Percentiles rank a stretch among this genome's conserved stretches.
Evolutionary conservation across 2,888 invertebrate genomes (phyloP).

Genomic region (Nesidiocoris tenuis): DNA sequence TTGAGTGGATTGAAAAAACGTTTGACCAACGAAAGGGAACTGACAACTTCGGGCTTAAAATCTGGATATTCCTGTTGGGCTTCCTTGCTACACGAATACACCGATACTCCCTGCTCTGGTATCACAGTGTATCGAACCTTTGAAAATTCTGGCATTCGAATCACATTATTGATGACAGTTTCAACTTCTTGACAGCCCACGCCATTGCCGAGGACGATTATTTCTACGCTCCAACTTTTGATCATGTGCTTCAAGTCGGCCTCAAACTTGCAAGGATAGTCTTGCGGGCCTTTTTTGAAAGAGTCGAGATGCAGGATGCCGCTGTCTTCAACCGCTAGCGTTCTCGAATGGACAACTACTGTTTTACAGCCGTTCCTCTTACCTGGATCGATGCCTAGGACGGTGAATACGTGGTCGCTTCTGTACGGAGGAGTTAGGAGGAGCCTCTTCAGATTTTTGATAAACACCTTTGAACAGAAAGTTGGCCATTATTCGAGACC

Average conservation of each 20-base stretch:
- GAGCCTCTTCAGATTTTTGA: slow-evolving; percentile 78
- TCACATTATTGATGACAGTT: slow-evolving; percentile 65
- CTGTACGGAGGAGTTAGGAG: slow-evolving; percentile 77
- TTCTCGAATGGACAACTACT: slow-evolving; percentile 66
- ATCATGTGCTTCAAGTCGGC: slow-evolving; percentile 20
- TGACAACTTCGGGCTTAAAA: slow-evolving; percentile 79
- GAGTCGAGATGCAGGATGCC: slow-evolving; percentile 28
- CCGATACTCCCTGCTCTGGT: slow-evolving; percentile 86
- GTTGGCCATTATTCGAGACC: too few relatives aligned
- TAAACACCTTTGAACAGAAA: slow-evolving; percentile 58
- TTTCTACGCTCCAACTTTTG: slow-evolving; percentile 48
- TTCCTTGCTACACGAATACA: slow-evolving; percentile 84
- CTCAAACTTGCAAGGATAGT: slow-evolving; percentile 35
- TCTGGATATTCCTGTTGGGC: slow-evolving; percentile 81
- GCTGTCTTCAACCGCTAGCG: slow-evolving; percentile 33
- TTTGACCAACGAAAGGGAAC: slow-evolving; percentile 80
- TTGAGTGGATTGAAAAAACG: slow-evolving; percentile 86
- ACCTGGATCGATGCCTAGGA: slow-evolving; percentile 88
- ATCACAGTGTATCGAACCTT: slow-evolving; percentile 76
- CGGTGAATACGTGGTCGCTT: slow-evolving; percentile 61
- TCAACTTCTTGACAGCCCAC: slow-evolving; percentile 88
- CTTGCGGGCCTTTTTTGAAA: slow-evolving; percentile 15
- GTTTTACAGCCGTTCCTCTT: slow-evolving; percentile 72
- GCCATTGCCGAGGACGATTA: slow-evolving; percentile 89
- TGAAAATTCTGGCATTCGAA: slow-evolving; percentile 57